Evolutionary conservation across 2,888 invertebrate species (phyloP), one percentile per base, ranked within the genome.

Genomic region (Metellina segmentata): DNA sequence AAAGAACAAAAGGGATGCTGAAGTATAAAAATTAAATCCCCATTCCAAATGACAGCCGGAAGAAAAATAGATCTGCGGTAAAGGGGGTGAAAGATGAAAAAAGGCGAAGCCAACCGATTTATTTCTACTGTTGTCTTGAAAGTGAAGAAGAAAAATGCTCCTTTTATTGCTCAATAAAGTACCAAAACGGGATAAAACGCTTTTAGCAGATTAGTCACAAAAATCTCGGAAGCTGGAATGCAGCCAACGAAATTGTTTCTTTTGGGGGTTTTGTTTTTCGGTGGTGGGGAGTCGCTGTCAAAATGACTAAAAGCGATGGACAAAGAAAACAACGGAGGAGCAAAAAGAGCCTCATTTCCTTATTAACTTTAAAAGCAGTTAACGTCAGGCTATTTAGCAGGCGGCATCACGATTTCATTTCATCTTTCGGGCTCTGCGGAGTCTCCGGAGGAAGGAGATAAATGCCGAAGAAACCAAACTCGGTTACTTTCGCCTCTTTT

Each of bases 131-230:
- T 71, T 34, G 51, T 34, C 49, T 20, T 7, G 75, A n/a, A 49
- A 71, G 48, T 72, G 20, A 20, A 79, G 71, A 51, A 34, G 71
- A 71, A 52, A 78, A 86, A 78, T 61, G 70, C 51, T 70, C 20
- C 79, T 87, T 85, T 83, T 89, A 89, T 83, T 79, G 78, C 83
- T 85, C 89, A 72, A 85, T 89, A 78, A 89, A 89, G 34, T 78
- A 20, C 11, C 52, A 74, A 89, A 85, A 77, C 69, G 70, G 77
- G 71, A 78, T 78, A 72, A 81, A 89, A 61, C 79, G 83, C 79
- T 89, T 89, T 83, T 78, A 53, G 75, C 51, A 85, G 78, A 89
- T 89, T 79, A 89, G 79, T 52, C 79, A 78, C 52, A 74, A 77
- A 79, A 87, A 51, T 81, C 79, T 78, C 52, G 49, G 52, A n/a